Percentiles rank a stretch among this genome's conserved stretches.
Evolutionary conservation across 2,113 vertebrate species (phyloP).

Genomic region (Cygnus atratus): DNA sequence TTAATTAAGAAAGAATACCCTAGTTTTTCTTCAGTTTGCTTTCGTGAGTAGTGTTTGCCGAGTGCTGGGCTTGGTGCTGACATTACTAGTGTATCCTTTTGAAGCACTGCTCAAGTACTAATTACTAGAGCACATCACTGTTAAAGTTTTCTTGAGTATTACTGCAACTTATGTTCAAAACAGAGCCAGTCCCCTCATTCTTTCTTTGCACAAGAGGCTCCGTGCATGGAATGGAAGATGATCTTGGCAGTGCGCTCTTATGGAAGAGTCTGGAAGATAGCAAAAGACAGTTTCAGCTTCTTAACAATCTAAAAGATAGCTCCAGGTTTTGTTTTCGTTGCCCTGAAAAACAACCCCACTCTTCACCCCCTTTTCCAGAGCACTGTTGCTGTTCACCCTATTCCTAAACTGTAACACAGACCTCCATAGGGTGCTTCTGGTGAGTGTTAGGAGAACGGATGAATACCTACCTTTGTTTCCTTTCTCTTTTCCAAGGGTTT

Average conservation of each 20-base stretch:
- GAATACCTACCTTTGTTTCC: not conserved
- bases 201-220: not conserved
- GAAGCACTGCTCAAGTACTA: not conserved
- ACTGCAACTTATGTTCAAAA: not conserved
- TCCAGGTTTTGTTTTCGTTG: not conserved
- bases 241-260: not conserved
- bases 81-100: not conserved
- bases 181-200: not conserved
- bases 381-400: not conserved
- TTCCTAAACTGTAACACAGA: not conserved
- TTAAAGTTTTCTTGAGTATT: not conserved
- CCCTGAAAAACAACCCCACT: not conserved
- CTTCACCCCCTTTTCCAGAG: not conserved
- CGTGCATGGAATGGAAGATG: not conserved
- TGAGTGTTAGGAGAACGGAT: not conserved
- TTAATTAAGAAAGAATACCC: not conserved
- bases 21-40: not conserved
- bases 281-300: not conserved
- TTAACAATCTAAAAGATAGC: not conserved
- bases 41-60: not conserved
- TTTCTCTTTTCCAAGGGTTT: not conserved
- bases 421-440: not conserved
- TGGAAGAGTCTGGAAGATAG: not conserved
- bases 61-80: not conserved
- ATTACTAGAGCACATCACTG: not conserved